Base-by-base conservation (phyloP, 2,113 vertebrate species). In the Parus major region DNA sequence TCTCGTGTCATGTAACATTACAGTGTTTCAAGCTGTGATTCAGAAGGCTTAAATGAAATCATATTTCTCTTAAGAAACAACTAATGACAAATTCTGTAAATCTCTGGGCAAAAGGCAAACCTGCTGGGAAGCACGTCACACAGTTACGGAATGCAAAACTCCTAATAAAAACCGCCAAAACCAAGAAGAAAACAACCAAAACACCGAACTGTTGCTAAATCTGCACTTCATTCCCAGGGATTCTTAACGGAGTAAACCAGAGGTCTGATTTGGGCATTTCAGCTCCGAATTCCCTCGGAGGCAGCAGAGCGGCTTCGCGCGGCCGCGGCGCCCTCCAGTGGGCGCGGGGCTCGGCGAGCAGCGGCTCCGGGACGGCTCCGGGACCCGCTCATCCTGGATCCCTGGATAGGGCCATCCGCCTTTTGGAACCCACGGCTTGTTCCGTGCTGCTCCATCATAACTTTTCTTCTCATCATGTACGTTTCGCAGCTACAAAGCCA, bases 241-340 rank as follows among this genome's bases (percentile, higher is more conserved):
- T 18, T 75, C 53, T 24, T 10, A 35, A 12, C 2, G 27, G 25
- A 77, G 27, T 4, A 44, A 57, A n/a, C 0, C 46, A 19, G 46
- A 60, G 46, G 10, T 33, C 8, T 7, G 21, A 41, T 69, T 4
- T 70, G 60, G 68, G 46, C 22, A 15, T 2, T 7, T 8, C 4
- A 17, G n/a, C 1, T 36, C 41, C 28, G 2, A 13, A 35, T 3
- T 56, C 28, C 47, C n/a, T 6, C 5, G 1, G 4, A 33, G 82
- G 23, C 33, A 6, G 39, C 0, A 1, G 7, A 27, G 63, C 22
- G 11, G 71, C 68, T 70, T 1, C 2, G 70, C 3, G 55, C 3
- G 4, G 55, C 78, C 47, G 66, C 75, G 28, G 63, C 66, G 91
- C 96, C 96, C 90, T 56, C 96, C 90, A 18, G 94, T 52, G 93